Percentiles rank a stretch among this genome's conserved stretches.
These are phyloP conservation scores for Drosophila crucigera DNA, from an alignment of 2,888 invertebrate species.

Conservation along the genomic window DNA sequence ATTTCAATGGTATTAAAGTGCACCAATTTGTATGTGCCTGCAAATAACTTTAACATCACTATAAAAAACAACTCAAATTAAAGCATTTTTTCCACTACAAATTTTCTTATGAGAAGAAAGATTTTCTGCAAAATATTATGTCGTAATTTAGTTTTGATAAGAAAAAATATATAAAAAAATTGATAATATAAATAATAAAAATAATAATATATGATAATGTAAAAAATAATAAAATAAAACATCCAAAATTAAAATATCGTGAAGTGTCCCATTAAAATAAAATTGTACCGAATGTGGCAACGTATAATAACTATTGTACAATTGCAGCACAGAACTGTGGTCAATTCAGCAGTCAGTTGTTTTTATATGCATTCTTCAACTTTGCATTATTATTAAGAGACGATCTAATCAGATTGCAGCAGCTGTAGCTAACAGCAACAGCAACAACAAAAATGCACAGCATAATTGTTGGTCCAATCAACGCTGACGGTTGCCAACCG, in stretches of 20 bases:
- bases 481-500: constrained; percentile 28
- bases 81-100: too few species aligned
- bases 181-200: not conserved
- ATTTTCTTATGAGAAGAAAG: too few species aligned
- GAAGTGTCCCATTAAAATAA: not conserved
- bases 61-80: not conserved
- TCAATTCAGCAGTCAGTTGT: not conserved
- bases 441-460: not conserved
- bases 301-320: not conserved
- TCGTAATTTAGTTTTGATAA: too few species aligned
- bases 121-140: too few species aligned
- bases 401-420: constrained; percentile 21
- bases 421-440: constrained; percentile 15
- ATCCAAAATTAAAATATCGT: not conserved
- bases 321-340: not conserved
- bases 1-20: not conserved
- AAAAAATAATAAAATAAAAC: not conserved
- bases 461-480: constrained; percentile 36
- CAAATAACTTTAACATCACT: not conserved
- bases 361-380: not conserved
- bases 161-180: too few species aligned
- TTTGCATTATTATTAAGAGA: constrained; percentile 6
- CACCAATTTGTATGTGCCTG: not conserved
- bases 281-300: not conserved
- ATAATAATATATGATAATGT: not conserved